Percentiles rank a stretch among this genome's conserved stretches.
These are phyloP conservation scores for Pluvianellus socialis DNA, from an alignment of 2,113 vertebrate species.

Conservation along the genomic window DNA sequence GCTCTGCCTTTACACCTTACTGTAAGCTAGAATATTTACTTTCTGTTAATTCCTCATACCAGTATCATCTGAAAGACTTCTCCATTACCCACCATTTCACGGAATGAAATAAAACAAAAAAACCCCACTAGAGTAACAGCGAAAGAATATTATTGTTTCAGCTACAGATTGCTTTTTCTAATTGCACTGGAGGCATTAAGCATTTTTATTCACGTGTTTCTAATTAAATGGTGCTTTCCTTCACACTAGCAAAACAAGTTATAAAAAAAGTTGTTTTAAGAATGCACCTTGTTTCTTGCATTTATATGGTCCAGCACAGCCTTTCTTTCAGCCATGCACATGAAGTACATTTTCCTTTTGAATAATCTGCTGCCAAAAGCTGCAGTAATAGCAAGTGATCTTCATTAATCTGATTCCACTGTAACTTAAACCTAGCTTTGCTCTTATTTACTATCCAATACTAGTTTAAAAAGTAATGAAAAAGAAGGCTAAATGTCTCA, in stretches of 20 bases:
- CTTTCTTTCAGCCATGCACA: neutral
- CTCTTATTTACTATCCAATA: neutral
- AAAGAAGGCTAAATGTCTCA: neutral
- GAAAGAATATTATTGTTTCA: neutral
- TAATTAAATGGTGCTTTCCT: neutral
- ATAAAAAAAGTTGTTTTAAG: neutral
- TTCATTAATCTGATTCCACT: neutral
- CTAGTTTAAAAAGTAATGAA: neutral
- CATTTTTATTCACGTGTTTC: neutral
- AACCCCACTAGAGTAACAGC: neutral
- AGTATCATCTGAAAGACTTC: neutral
- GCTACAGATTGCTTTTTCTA: neutral
- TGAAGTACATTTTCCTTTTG: neutral
- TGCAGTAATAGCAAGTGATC: neutral
- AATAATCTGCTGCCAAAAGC: neutral
- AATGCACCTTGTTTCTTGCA: neutral
- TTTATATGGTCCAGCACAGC: neutral
- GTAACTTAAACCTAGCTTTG: neutral
- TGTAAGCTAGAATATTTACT: neutral
- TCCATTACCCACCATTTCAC: neutral
- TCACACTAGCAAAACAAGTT: neutral
- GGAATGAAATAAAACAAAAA: neutral
- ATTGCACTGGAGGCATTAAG: neutral
- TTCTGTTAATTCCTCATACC: neutral
- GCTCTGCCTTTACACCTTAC: neutral